Evolutionary conservation across 1,140 invertebrate species (phyloP), one percentile per base, ranked within the genome.

Genomic region (Bombus waltoni): DNA sequence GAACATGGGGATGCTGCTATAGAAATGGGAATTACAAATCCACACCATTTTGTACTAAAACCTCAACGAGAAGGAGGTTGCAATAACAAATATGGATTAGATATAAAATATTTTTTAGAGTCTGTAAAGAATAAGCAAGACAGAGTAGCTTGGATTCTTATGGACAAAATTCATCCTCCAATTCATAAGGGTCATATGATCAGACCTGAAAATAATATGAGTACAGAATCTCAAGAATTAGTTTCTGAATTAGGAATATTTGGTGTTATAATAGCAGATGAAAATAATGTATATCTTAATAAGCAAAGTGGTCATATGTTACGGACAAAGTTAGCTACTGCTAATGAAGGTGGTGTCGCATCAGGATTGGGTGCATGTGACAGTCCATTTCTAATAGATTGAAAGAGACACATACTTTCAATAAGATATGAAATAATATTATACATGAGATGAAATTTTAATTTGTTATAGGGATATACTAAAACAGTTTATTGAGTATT

Each of bases 1-100:
- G 96, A 97, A 90, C 96, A 96, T 87, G 98, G 98, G 22, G 97
- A 99, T 93, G 93, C 96, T 86, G 97, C 96, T 40, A 96, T 98
- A 42, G 96, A 97, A 89, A 97, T 98, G 97, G 99, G 98, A 0
- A 92, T 99, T 5, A 95, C 96, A 62, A 96, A 97, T 89, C 98
- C 99, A 1, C 96, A 97, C 70, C 96, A 96, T 70, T 99, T 96
- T 95, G 99, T 99, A 13, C 92, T 99, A 77, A 99, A 99, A 95
- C 99, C 99, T 1, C 99, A 99, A 93, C 96, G 99, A 81, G 99
- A 99, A 96, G 99, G 99, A 6, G 99, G 99, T 90, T 98, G 98
- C 79, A 98, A 99, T 94, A 99, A 99, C 94, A 95, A 98, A 65
- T 99, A 99, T 95, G 98, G 98, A 9, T 95, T 96, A 4, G 97